Evolutionary conservation across 2,113 vertebrate species (phyloP), one percentile per base, ranked within the genome.

Genomic region (Fregetta grallaria): DNA sequence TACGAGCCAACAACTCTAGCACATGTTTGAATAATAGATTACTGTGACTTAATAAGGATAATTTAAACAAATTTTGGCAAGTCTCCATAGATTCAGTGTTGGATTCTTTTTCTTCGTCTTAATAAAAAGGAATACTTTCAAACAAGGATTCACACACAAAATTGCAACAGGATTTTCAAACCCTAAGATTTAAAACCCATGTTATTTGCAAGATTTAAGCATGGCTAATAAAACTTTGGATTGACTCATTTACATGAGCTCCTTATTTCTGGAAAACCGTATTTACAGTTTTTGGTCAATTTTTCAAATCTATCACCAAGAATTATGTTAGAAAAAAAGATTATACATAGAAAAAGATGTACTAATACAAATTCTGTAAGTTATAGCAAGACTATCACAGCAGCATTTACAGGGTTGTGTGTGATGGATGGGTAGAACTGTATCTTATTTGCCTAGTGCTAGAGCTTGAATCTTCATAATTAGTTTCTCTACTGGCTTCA

Each of bases 11-110:
- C 44, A 94, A 79, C 91, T 94, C 74, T 38, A 92, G 65, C 26
- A 80, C 25, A 19, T n/a, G 18, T 59, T 81, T 91, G 63, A 96
- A 32, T 87, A 96, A 90, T 17, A 90, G 65, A 89, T 80, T 86
- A 93, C 14, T 88, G 11, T 78, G 88, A 94, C 63, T 38, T 78
- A 96, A 67, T 72, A 94, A 96, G 34, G 58, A 90, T 42, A 96
- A 53, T 89, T 93, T 49, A 61, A 85, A 88, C 6, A 76, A 74
- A 22, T 89, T 84, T 72, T 90, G 26, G 25, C 61, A 82, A 66
- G 44, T 77, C n/a, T 95, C 86, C 77, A n/a, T 7, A 94, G 36
- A 67, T 66, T 77, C 25, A 67, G 7, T 20, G 4, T 29, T 76
- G 25, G 9, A 47, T 13, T 15, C 3, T 6, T 45, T 66, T 71